Percentiles rank a stretch among this genome's conserved stretches.
phyloP scores from a whole-genome alignment of 2,888 invertebrate species.

The Patella depressa region DNA sequence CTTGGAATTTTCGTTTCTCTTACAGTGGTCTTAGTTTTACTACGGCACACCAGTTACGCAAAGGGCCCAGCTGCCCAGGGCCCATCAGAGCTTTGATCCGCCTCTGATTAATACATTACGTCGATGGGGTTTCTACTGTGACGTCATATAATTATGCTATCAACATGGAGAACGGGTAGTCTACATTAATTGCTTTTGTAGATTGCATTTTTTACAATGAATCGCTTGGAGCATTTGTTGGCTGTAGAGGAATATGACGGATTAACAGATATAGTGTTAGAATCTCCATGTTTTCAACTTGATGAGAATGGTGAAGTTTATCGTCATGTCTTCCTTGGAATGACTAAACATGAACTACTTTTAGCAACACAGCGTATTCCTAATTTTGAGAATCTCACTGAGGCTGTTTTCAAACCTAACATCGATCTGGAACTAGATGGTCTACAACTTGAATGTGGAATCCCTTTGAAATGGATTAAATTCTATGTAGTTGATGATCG shows the following conservation, averaged over 20 bases:
- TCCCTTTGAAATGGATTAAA: slow-evolving; percentile 12
- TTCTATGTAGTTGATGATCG: slow-evolving; percentile 19
- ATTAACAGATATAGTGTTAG: slow-evolving; percentile 13
- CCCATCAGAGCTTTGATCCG: no score
- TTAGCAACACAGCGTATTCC: slow-evolving; percentile 12
- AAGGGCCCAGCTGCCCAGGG: no score
- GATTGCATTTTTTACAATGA: neutral
- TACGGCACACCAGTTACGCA: no score
- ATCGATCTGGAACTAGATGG: slow-evolving; percentile 22
- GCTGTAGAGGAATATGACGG: neutral
- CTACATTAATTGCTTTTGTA: no score
- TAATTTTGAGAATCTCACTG: neutral
- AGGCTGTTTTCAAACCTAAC: slow-evolving; percentile 6
- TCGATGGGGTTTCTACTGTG: no score
- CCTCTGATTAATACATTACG: no score
- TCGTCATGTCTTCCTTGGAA: slow-evolving; percentile 17
- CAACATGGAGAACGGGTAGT: no score
- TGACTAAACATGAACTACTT: slow-evolving; percentile 14
- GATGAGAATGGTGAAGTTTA: slow-evolving; percentile 15
- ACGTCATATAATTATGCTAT: no score
- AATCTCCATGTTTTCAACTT: slow-evolving; percentile 23
- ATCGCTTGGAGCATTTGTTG: neutral
- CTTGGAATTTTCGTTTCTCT: no score
- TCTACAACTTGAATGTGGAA: neutral
- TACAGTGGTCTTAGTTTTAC: no score